A percentile compares a stretch with the other conserved stretches of the same genome.
Conservation (phyloP, 1,140 invertebrate genomes). For the Drosophila ananassae region DNA sequence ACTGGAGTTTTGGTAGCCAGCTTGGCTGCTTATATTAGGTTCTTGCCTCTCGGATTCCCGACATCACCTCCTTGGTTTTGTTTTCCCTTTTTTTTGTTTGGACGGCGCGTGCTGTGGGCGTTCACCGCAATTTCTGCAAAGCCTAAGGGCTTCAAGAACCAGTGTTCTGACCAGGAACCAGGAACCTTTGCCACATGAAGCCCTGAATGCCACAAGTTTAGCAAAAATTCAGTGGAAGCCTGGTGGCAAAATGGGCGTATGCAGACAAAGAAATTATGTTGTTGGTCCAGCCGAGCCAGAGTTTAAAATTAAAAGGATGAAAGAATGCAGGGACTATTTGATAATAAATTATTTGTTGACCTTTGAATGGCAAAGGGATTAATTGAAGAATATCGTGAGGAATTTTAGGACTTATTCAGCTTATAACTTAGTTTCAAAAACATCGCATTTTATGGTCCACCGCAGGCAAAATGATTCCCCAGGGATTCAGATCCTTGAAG, state of each 20-base stretch:
- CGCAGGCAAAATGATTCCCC: background rate
- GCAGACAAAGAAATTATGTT: conserved; percentile 61
- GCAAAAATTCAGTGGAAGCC: conserved; percentile 12
- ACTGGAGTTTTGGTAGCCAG: conserved; percentile 67
- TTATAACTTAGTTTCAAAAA: background rate
- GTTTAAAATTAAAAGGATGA: background rate
- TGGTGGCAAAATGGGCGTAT: conserved; percentile 69
- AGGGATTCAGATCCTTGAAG: background rate
- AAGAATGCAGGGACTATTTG: background rate
- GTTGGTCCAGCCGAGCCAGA: conserved; percentile 24
- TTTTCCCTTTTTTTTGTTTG: conserved; percentile 26
- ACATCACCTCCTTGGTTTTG: conserved; percentile 13
- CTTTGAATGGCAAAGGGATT: background rate
- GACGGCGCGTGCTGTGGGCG: conserved; percentile 72
- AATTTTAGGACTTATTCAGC: too few species aligned
- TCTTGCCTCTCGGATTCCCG: conserved; percentile 3
- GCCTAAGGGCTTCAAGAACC: conserved; percentile 41
- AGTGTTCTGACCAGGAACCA: background rate
- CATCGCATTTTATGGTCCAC: background rate
- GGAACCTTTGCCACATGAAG: conserved; percentile 3
- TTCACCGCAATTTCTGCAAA: conserved; percentile 65
- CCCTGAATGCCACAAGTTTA: background rate
- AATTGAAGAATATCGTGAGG: background rate
- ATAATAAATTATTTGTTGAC: background rate
- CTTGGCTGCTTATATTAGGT: conserved; percentile 55